Evolutionary conservation across 2,888 invertebrate genomes (phyloP).

Genomic region (Sycophila texana): DNA sequence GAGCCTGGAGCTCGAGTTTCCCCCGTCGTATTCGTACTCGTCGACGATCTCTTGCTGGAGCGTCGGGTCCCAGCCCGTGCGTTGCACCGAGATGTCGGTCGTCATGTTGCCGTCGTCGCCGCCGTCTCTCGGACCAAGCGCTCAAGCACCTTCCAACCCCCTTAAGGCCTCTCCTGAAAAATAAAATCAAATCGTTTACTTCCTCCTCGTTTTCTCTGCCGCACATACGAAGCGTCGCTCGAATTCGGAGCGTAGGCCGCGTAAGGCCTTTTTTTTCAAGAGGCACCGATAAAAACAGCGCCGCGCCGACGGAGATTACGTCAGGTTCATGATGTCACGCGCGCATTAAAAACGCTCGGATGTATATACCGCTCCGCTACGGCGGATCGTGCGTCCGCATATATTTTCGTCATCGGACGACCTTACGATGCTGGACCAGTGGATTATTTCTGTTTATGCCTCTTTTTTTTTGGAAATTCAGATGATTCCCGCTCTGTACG

Average conservation of each 20-base stretch:
- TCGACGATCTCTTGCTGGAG: conserved; percentile 94
- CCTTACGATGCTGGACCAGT: too few relatives aligned
- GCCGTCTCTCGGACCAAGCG: conserved; percentile 70
- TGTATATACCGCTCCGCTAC: neutral
- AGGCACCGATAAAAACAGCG: too few relatives aligned
- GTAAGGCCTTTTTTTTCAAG: too few relatives aligned
- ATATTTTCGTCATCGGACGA: too few relatives aligned
- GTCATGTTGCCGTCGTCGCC: conserved; percentile 81
- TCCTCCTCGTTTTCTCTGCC: neutral
- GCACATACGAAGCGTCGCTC: too few relatives aligned
- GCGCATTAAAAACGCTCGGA: conserved; percentile 3
- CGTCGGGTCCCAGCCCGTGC: conserved; percentile 91
- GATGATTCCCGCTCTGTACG: too few relatives aligned
- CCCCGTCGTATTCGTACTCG: conserved; percentile 99
- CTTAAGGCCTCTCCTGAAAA: conserved; percentile 70
- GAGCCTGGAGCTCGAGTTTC: conserved; percentile 98
- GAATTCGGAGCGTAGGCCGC: neutral
- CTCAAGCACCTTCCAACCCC: conserved; percentile 68
- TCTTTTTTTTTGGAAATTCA: too few relatives aligned
- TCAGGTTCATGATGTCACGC: neutral
- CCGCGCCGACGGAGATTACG: too few relatives aligned
- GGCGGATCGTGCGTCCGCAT: neutral
- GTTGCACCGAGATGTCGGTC: conserved; percentile 97
- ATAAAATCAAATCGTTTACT: neutral
- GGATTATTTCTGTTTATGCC: too few relatives aligned